These are phyloP conservation scores for Sialis lutaria DNA, from an alignment of 2,888 invertebrate species.

Conservation along the genomic window DNA sequence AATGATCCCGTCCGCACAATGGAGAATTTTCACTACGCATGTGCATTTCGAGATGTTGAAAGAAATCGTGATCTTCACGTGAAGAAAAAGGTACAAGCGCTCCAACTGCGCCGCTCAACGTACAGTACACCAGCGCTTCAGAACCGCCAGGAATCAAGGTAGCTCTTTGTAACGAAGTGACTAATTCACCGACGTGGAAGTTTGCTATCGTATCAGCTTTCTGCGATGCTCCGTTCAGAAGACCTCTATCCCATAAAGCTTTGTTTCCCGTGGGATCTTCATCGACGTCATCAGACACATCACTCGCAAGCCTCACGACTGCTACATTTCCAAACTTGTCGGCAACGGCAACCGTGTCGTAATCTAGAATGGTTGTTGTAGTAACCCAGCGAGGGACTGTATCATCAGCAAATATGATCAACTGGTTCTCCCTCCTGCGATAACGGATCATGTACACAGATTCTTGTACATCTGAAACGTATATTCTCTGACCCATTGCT, in stretches of 20 bases:
- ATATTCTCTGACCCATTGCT: constrained; percentile 85
- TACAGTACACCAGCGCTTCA: constrained; percentile 91
- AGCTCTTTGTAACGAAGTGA: constrained; percentile 89
- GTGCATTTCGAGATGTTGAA: constrained; percentile 99
- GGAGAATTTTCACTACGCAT: constrained; percentile 96
- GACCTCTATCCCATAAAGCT: constrained; percentile 85
- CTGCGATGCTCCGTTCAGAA: constrained; percentile 92
- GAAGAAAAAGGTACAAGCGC: constrained; percentile 89
- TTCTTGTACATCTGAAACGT: constrained; percentile 91
- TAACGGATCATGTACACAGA: constrained; percentile 92
- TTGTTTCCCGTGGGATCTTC: constrained; percentile 99
- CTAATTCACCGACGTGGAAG: constrained; percentile 92
- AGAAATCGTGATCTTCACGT: constrained; percentile 96
- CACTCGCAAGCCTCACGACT: constrained; percentile 75
- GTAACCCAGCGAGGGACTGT: constrained; percentile 96
- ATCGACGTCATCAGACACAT: constrained; percentile 93
- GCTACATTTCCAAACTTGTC: constrained; percentile 97
- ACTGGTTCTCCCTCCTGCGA: constrained; percentile 87
- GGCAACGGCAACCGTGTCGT: constrained; percentile 87
- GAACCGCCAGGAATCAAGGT: constrained; percentile 95
- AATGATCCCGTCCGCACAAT: constrained; percentile 90
- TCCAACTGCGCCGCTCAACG: constrained; percentile 85
- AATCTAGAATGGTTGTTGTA: constrained; percentile 80
- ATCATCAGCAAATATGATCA: constrained; percentile 97
- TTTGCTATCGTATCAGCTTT: constrained; percentile 86